phyloP scores from a whole-genome alignment of 1,140 invertebrate genomes.

The Samia ricini region DNA sequence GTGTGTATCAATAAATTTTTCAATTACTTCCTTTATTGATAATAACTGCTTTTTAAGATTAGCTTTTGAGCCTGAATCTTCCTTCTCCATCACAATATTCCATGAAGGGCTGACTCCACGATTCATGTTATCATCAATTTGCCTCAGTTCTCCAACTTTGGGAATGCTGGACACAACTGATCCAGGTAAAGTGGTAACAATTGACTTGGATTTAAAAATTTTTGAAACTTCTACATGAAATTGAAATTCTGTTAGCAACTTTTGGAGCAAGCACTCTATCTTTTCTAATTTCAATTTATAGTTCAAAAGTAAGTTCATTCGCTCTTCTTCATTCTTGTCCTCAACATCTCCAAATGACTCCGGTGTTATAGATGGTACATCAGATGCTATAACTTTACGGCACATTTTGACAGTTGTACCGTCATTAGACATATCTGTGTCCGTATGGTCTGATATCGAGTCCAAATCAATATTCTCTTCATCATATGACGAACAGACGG shows the following conservation, averaged over 20 bases:
- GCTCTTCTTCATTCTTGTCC: conserved; percentile 55
- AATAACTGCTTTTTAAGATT: conserved; percentile 54
- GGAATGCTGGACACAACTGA: conserved; percentile 34
- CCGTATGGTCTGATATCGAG: conserved; percentile 51
- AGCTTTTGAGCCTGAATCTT: conserved; percentile 41
- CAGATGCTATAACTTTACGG: conserved; percentile 39
- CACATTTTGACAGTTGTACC: conserved; percentile 60
- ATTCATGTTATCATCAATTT: conserved; percentile 28
- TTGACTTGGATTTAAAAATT: conserved; percentile 44
- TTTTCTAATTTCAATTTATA: conserved; percentile 60
- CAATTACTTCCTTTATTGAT: conserved; percentile 49
- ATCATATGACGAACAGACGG: conserved; percentile 33
- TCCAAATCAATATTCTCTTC: conserved; percentile 51
- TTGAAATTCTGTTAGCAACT: conserved; percentile 57
- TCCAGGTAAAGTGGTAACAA: conserved; percentile 33
- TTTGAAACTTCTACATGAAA: conserved; percentile 66
- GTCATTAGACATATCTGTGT: conserved; percentile 42
- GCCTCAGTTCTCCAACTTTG: conserved; percentile 32
- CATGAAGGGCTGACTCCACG: conserved; percentile 44
- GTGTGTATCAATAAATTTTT: conserved; percentile 44
- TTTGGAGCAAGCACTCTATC: conserved; percentile 49
- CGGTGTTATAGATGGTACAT: conserved; percentile 38
- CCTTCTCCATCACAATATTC: conserved; percentile 58
- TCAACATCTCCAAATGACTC: conserved; percentile 64
- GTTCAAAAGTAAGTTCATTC: conserved; percentile 39